These are phyloP conservation scores for Leptinotarsa undecemlineata DNA, from an alignment of 1,140 invertebrate species.

Conservation along the genomic window DNA sequence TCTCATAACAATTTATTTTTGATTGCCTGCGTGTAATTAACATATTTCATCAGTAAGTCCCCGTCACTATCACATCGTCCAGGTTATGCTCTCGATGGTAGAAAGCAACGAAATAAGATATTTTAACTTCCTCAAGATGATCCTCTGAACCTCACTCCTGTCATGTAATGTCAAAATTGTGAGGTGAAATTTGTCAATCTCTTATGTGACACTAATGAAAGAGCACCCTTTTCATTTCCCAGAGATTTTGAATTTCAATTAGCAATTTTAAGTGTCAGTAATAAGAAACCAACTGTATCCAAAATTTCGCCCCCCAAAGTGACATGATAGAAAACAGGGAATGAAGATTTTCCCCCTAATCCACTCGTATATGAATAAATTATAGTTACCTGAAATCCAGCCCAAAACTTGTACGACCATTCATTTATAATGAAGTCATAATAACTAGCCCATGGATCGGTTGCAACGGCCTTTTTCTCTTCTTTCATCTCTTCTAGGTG, in stretches of 20 bases:
- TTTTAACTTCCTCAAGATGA: background rate
- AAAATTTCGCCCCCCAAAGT: too few relatives aligned
- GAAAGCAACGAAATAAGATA: background rate
- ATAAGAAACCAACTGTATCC: background rate
- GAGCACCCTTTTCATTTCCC: too few relatives aligned
- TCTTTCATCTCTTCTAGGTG: slow-evolving; percentile 50
- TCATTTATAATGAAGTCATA: slow-evolving; percentile 85
- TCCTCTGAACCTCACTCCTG: too few relatives aligned
- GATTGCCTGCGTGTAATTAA: too few relatives aligned
- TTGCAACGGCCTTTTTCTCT: slow-evolving; percentile 56
- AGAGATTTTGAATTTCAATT: background rate
- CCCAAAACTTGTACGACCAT: slow-evolving; percentile 86
- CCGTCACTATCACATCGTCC: background rate
- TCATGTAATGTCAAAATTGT: too few relatives aligned
- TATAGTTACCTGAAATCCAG: slow-evolving; percentile 71
- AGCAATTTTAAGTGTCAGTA: background rate
- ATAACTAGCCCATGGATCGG: slow-evolving; percentile 74
- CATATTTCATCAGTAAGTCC: background rate
- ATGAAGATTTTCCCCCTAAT: too few relatives aligned
- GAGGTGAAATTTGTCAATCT: too few relatives aligned
- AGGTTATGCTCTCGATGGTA: background rate
- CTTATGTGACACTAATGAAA: too few relatives aligned
- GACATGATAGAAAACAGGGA: too few relatives aligned
- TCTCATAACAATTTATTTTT: too few relatives aligned
- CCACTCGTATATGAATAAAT: too few relatives aligned